These are phyloP conservation scores for Lithophane socia DNA, from an alignment of 2,888 invertebrate genomes.

Conservation along the genomic window DNA sequence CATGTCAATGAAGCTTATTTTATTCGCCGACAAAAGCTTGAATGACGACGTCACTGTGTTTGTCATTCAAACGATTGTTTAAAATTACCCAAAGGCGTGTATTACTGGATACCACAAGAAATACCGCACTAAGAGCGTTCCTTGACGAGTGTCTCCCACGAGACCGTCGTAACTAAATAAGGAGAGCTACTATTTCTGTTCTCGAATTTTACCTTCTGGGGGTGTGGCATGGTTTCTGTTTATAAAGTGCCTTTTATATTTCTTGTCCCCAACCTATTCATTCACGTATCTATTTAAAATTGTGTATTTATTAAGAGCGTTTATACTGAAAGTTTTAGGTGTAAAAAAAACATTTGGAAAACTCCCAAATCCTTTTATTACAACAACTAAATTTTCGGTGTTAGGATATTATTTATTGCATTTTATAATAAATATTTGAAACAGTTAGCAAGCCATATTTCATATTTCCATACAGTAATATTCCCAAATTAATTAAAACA, in stretches of 20 bases:
- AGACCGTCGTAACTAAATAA: background rate
- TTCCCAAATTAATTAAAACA: too few species aligned
- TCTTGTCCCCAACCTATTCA: background rate
- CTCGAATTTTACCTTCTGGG: background rate
- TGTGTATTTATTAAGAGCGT: background rate
- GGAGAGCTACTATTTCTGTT: background rate
- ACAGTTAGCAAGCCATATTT: too few species aligned
- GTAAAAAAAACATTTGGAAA: too few species aligned
- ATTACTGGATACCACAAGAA: background rate
- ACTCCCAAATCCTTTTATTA: too few species aligned
- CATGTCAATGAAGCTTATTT: slow-evolving; percentile 32
- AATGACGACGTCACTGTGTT: background rate
- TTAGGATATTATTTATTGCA: too few species aligned
- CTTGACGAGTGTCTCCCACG: background rate
- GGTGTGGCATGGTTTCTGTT: background rate
- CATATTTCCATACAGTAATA: too few species aligned
- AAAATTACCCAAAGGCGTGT: background rate
- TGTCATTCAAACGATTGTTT: slow-evolving; percentile 7
- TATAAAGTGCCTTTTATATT: background rate
- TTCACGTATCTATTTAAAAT: background rate
- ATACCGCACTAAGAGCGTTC: background rate
- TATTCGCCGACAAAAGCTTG: slow-evolving; percentile 22
- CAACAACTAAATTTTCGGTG: too few species aligned
- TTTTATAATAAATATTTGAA: too few species aligned
- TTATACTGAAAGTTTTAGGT: too few species aligned